A percentile compares a stretch with the other conserved stretches of the same genome.
Conservation (phyloP, 2,113 vertebrate genomes). For the Tricholaema leucomelas region DNA sequence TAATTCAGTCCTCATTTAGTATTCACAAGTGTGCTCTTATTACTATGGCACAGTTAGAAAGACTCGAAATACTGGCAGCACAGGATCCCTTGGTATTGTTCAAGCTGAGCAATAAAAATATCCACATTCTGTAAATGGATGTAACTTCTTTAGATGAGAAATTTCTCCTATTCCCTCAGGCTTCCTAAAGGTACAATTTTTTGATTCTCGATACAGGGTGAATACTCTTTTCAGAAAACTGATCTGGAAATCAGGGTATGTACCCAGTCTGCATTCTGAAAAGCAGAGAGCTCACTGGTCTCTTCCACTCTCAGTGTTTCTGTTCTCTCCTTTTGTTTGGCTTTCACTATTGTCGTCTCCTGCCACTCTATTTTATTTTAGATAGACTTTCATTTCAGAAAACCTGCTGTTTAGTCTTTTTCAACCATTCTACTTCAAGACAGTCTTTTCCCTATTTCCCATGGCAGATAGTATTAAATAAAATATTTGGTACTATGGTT, state of each 20-base stretch:
- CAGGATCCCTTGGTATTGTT: neutral
- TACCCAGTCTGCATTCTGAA: neutral
- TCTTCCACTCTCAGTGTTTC: neutral
- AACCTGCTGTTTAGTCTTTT: neutral
- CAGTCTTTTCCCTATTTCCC: neutral
- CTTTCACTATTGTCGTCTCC: constrained; percentile 27
- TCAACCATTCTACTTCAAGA: neutral
- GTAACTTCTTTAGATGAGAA: constrained; percentile 4
- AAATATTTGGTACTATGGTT: constrained; percentile 2
- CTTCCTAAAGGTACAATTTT: neutral
- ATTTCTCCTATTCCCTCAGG: neutral
- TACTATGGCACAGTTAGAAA: neutral
- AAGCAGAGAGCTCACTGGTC: neutral
- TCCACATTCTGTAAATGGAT: constrained; percentile 21
- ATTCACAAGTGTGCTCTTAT: constrained; percentile 9
- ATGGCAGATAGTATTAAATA: constrained; percentile 18
- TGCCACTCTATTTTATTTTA: constrained; percentile 23
- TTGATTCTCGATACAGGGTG: constrained; percentile 9
- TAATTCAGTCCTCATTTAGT: constrained; percentile 10
- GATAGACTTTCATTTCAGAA: constrained; percentile 14
- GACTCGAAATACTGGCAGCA: constrained; percentile 17
- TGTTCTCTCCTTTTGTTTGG: constrained; percentile 46
- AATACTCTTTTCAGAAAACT: constrained; percentile 25
- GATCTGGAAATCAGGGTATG: neutral
- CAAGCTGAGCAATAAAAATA: constrained; percentile 53